These are phyloP conservation scores for Margarornis squamiger DNA, from an alignment of 2,797 vertebrate species.

Conservation along the genomic window DNA sequence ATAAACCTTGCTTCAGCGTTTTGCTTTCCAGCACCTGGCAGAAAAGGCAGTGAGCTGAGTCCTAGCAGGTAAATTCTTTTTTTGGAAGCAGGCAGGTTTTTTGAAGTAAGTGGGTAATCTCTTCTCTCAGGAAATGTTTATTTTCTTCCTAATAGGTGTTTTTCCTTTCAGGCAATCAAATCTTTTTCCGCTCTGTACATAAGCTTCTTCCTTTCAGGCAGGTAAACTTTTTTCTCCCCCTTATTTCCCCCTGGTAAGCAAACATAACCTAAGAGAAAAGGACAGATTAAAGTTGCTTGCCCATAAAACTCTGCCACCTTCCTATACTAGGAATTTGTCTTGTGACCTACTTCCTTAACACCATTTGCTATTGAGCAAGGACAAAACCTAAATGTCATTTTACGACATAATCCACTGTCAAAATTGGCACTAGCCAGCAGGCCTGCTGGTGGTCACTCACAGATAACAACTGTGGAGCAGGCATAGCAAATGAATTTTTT, in stretches of 20 bases:
- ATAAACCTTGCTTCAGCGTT: constrained; percentile 1
- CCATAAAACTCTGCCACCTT: constrained; percentile 11
- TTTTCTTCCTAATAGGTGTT: constrained; percentile 29
- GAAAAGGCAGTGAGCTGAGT: neutral
- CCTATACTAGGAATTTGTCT: neutral
- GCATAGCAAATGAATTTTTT: constrained; percentile 48
- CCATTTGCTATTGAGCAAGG: constrained; percentile 45
- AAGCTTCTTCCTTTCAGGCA: constrained; percentile 32
- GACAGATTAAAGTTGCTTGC: constrained; percentile 26
- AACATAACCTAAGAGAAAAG: constrained; percentile 48
- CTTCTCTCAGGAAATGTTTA: neutral
- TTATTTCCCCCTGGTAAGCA: neutral
- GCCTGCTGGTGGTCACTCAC: constrained; percentile 60
- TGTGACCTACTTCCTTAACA: constrained; percentile 39
- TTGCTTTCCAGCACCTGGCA: constrained; percentile 11
- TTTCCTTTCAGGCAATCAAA: constrained; percentile 39
- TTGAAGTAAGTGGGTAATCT: constrained; percentile 30
- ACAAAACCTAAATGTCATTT: constrained; percentile 62
- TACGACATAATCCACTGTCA: constrained; percentile 43
- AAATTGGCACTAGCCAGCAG: constrained; percentile 64
- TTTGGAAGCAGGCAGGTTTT: neutral
- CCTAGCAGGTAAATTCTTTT: constrained; percentile 17
- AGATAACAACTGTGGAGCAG: constrained; percentile 46
- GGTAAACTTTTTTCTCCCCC: neutral
- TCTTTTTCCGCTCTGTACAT: neutral